These are phyloP conservation scores for Nesometra sesokonis DNA, from an alignment of 35 echinoderm and acorn worm species.

Conservation along the genomic window DNA sequence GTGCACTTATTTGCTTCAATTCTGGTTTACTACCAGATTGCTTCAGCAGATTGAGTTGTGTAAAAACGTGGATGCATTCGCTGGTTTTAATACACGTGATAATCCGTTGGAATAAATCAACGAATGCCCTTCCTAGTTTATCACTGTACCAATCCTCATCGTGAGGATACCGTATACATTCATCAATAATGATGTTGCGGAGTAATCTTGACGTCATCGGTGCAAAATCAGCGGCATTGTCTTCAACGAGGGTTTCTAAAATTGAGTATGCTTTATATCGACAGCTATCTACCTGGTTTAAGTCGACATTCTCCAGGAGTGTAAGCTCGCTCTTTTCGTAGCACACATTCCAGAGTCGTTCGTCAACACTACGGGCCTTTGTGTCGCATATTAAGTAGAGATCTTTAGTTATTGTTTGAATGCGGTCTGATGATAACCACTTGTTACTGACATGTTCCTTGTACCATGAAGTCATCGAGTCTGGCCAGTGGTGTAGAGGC, in stretches of 20 bases:
- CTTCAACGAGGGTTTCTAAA: conserved; percentile 42
- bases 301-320: too few species aligned
- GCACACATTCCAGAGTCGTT: too few species aligned
- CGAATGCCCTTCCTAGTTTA: conserved; percentile 71
- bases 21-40: conserved; percentile 9
- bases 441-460: too few species aligned
- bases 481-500: conserved; percentile 42
- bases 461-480: conserved; percentile 31
- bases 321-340: too few species aligned
- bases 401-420: too few species aligned
- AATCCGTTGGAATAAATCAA: conserved; percentile 68
- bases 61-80: conserved; percentile 48
- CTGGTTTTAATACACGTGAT: conserved; percentile 30
- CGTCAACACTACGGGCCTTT: too few species aligned
- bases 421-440: too few species aligned
- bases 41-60: conserved; percentile 43
- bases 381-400: too few species aligned
- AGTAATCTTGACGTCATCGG: conserved; percentile 47
- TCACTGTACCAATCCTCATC: conserved; percentile 55
- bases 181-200: conserved; percentile 55
- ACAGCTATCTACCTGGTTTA: background rate
- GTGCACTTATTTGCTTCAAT: conserved; percentile 47
- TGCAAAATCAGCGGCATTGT: conserved; percentile 69
- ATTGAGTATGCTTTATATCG: conserved; percentile 14
- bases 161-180: conserved; percentile 83